phyloP scores from a whole-genome alignment of 2,113 vertebrate genomes.

The Gracilinanus agilis region DNA sequence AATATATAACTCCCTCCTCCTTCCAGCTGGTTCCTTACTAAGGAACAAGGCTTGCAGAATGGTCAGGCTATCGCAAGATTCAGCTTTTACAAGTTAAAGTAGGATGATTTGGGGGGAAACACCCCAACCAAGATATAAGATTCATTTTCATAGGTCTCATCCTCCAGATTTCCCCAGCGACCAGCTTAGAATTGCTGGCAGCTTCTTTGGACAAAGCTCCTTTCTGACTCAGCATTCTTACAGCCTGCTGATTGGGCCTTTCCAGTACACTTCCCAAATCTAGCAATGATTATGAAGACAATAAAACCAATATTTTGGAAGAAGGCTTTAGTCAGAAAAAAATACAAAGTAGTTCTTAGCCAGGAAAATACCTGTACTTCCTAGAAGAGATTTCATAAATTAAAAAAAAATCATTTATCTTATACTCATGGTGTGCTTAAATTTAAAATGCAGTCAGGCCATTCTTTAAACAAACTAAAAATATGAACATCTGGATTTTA shows the following conservation, averaged over 20 bases:
- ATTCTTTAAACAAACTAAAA: not conserved
- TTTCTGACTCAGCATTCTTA: constrained; percentile 24
- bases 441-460: constrained; percentile 15
- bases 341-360: fast-evolving
- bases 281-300: not conserved
- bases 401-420: not conserved
- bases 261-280: constrained; percentile 34
- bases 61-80: not conserved
- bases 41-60: not conserved
- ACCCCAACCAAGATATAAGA: not conserved
- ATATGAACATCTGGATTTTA: not conserved
- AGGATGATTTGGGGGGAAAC: not conserved
- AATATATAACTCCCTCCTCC: not conserved
- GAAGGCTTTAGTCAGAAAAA: not conserved
- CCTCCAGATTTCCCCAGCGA: constrained; percentile 16
- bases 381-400: not conserved
- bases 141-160: constrained; percentile 19
- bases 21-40: not conserved
- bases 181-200: not conserved
- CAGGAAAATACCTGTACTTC: not conserved
- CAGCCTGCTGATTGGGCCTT: not conserved
- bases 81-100: not conserved
- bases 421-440: not conserved
- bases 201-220: not conserved
- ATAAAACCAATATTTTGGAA: not conserved